phyloP scores from a whole-genome alignment of 1,140 invertebrate species.

The Stegodyphus mimosarum region DNA sequence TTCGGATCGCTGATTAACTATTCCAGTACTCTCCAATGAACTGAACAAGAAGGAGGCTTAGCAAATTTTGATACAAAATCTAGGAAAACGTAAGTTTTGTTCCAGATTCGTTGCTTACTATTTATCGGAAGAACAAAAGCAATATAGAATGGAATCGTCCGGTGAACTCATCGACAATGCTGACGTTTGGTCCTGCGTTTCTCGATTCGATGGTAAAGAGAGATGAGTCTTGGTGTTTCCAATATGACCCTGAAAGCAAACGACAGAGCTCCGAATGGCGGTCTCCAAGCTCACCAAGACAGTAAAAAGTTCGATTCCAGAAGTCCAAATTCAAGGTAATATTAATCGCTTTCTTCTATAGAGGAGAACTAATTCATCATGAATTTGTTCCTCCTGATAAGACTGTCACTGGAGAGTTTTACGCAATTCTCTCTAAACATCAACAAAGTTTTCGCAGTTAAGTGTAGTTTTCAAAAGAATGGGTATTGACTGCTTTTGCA shows the following conservation, averaged over 20 bases:
- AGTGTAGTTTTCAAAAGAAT: background rate
- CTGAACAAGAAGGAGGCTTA: background rate
- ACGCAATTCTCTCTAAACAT: background rate
- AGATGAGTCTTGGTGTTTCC: background rate
- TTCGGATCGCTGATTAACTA: too few relatives aligned
- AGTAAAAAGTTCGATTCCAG: too few relatives aligned
- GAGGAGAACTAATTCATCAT: conserved; percentile 14
- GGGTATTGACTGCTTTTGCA: background rate
- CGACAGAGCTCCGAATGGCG: background rate
- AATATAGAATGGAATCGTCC: background rate
- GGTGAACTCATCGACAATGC: background rate
- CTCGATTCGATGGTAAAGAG: background rate
- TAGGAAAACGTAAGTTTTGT: background rate
- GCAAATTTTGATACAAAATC: background rate
- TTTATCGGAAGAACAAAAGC: background rate
- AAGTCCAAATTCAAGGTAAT: too few relatives aligned
- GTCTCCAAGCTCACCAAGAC: background rate
- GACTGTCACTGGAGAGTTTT: background rate
- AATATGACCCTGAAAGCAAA: background rate
- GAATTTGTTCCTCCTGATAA: background rate
- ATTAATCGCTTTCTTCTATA: background rate
- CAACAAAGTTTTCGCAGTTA: background rate
- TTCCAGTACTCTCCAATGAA: too few relatives aligned
- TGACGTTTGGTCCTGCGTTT: background rate
- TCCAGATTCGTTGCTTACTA: background rate